Evolutionary conservation across 2,888 invertebrate genomes (phyloP).

Genomic region (Panopea generosa): DNA sequence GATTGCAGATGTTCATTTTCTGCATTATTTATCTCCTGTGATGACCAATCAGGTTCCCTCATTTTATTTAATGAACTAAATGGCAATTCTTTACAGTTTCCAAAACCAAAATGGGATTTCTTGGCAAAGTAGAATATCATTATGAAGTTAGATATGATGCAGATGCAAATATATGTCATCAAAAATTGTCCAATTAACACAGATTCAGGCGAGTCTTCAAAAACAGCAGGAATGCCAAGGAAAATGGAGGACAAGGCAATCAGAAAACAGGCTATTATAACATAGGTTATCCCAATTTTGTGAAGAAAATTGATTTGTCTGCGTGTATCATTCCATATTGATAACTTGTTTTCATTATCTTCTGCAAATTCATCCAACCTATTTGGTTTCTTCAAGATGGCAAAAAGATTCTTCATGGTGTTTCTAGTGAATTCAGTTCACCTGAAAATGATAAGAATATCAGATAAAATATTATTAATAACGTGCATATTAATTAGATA

Average conservation of each 20-base stretch:
- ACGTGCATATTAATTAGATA: no score
- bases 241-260: conserved; percentile 58
- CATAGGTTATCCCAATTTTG: conserved; percentile 63
- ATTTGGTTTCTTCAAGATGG: conserved; percentile 50
- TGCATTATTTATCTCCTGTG: conserved; percentile 11
- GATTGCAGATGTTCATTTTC: background rate
- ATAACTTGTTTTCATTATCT: background rate
- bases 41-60: conserved; percentile 26
- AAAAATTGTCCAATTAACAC: conserved; percentile 50
- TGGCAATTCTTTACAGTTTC: conserved; percentile 47
- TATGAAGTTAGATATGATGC: conserved; percentile 68
- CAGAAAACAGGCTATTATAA: conserved; percentile 57
- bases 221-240: conserved; percentile 67
- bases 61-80: conserved; percentile 28
- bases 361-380: conserved; percentile 50
- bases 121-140: conserved; percentile 61
- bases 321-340: conserved; percentile 27
- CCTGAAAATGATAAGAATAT: background rate
- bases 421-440: background rate
- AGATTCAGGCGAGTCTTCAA: conserved; percentile 40
- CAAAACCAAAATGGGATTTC: conserved; percentile 57
- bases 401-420: conserved; percentile 33
- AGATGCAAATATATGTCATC: conserved; percentile 65
- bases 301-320: conserved; percentile 62
- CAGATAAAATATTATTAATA: no score